These are phyloP conservation scores for Cataglyphis livida DNA, from an alignment of 2,888 invertebrate species.

Conservation along the genomic window DNA sequence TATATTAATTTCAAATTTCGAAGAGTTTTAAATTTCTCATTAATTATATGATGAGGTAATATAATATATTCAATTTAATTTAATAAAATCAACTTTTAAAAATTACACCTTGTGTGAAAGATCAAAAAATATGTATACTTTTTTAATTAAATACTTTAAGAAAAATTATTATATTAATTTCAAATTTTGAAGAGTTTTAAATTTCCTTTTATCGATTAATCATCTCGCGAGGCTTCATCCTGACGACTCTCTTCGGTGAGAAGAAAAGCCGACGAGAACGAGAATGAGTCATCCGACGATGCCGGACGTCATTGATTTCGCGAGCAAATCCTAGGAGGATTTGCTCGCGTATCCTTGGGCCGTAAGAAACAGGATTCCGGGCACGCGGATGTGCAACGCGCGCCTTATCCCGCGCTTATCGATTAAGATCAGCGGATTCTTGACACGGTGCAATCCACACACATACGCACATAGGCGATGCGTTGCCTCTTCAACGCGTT, in stretches of 20 bases:
- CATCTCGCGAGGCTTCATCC: neutral
- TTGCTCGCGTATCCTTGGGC: conserved; percentile 50
- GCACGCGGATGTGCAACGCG: conserved; percentile 53
- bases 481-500: conserved; percentile 31
- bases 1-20: neutral
- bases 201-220: neutral
- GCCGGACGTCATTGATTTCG: conserved; percentile 66
- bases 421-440: conserved; percentile 66
- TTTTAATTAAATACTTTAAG: neutral
- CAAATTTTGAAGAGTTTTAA: neutral
- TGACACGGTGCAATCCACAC: conserved; percentile 57
- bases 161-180: neutral
- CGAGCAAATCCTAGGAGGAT: conserved; percentile 49
- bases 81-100: neutral
- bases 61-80: neutral
- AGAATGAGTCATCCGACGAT: conserved; percentile 64
- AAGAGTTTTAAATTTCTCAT: neutral
- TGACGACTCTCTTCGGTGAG: neutral
- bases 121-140: neutral
- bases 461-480: neutral
- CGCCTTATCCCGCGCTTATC: conserved; percentile 52
- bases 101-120: neutral
- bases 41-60: neutral
- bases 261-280: conserved; percentile 2
- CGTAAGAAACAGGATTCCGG: conserved; percentile 34